phyloP scores from a whole-genome alignment of 2,888 invertebrate species.

The Scrobipalpa costella region DNA sequence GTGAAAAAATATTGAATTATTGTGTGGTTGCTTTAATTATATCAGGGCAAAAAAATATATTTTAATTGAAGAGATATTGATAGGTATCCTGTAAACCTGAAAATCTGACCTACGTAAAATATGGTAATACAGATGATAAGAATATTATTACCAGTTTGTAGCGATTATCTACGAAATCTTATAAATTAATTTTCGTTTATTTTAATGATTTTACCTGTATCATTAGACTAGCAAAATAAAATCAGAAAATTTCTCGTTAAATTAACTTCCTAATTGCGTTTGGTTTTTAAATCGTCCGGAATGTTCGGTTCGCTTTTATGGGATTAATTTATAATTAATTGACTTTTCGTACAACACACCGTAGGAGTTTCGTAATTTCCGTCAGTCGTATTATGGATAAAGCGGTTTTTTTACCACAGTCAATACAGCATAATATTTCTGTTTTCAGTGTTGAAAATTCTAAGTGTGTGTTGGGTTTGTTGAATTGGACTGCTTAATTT shows the following conservation, averaged over 20 bases:
- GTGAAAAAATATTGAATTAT: too few relatives aligned
- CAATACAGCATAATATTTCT: not conserved
- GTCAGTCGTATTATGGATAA: not conserved
- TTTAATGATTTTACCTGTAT: not conserved
- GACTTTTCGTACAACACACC: not conserved
- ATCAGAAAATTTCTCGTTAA: not conserved
- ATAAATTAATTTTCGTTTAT: not conserved
- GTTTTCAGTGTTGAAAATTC: not conserved
- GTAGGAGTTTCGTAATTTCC: not conserved
- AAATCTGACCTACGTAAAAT: too few relatives aligned
- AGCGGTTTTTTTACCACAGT: not conserved
- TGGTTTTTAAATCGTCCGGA: constrained; percentile 8
- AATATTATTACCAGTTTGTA: too few relatives aligned
- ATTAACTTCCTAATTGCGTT: constrained; percentile 20
- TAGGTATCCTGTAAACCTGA: too few relatives aligned
- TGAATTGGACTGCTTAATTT: too few relatives aligned
- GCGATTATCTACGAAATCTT: too few relatives aligned
- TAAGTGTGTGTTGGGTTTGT: too few relatives aligned
- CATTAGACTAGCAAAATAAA: not conserved
- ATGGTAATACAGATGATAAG: too few relatives aligned
- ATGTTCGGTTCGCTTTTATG: constrained; percentile 2
- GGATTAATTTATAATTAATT: constrained; percentile 12
- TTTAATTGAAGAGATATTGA: too few relatives aligned
- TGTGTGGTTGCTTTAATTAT: too few relatives aligned
- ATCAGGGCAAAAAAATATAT: too few relatives aligned